Evolutionary conservation across 2,888 invertebrate genomes (phyloP), one percentile per base, ranked within the genome.

Genomic region (Resseliella maxima): DNA sequence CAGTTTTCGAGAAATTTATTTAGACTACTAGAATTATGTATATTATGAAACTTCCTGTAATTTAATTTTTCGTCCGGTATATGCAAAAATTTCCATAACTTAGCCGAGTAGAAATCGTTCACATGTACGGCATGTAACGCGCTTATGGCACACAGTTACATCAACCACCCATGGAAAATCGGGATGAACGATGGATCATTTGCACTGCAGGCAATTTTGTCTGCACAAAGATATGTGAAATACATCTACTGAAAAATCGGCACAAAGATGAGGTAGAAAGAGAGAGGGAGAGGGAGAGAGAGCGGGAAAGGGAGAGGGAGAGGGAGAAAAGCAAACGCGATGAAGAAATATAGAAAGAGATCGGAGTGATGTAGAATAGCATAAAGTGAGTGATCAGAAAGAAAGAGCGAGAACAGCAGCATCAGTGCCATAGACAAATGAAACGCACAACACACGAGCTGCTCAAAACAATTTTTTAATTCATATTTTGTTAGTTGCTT

Each of bases 41-140:
- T 83, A 83, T 83, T 83, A 64, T 50, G 38, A 81, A 86, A 86
- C 86, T 86, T 86, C 86, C 86, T 86, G 86, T 86, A 86, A 86
- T 86, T 86, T 64, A 86, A 81, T 86, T 86, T 41, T 45, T 59
- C 64, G 38, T 86, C 86, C 86, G 64, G 86, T 83, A 27, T 81
- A 59, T 83, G 83, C 38, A 83, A 83, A 83, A 83, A 83, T 38
- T 83, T 83, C 38, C 83, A 83, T 83, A 83, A 38, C 38, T 83
- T 83, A 83, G 38, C 83, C 36, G 83, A 83, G 83, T 38, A 38
- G 83, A 38, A 83, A 83, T 83, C 38, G 41, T 83, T 83, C 72
- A 72, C 72, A 72, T 72, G 72, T 72, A 72, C 31, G 72, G 72
- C 72, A 72, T n/a, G n/a, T 72, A 72, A 72, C 31, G 72, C 72